phyloP scores from a whole-genome alignment of 2,888 invertebrate genomes.

The Luffia ferchaultella region DNA sequence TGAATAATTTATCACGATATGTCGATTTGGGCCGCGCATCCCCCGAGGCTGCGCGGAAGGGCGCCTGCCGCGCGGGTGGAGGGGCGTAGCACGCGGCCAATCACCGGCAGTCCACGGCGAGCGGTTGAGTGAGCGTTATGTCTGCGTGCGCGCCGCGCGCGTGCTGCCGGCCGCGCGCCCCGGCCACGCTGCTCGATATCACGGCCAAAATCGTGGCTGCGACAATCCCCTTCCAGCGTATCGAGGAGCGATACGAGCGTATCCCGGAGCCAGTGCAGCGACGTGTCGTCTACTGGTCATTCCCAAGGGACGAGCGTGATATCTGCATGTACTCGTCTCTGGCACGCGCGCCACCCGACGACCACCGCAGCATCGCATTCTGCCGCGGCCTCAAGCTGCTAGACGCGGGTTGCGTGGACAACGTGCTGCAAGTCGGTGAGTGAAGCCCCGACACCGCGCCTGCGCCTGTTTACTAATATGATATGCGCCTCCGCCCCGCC shows the following conservation, averaged over 20 bases:
- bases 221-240: constrained; percentile 85
- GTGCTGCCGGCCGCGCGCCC: constrained; percentile 66
- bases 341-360: constrained; percentile 67
- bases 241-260: constrained; percentile 86
- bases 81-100: constrained; percentile 8
- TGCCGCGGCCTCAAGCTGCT: constrained; percentile 86
- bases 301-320: constrained; percentile 86
- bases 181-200: constrained; percentile 82
- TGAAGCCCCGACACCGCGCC: constrained; percentile 43
- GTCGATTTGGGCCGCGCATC: constrained; percentile 57
- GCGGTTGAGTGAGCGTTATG: constrained; percentile 64
- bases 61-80: constrained; percentile 18
- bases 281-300: constrained; percentile 88
- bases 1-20: constrained; percentile 62
- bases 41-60: constrained; percentile 29
- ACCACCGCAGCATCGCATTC: constrained; percentile 84
- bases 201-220: constrained; percentile 85
- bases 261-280: constrained; percentile 90
- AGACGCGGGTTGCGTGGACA: constrained; percentile 83
- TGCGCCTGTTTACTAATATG: constrained; percentile 66
- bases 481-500: constrained; percentile 34
- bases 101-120: constrained; percentile 47
- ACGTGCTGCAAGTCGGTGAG: constrained; percentile 90
- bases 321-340: constrained; percentile 91
- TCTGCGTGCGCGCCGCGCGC: constrained; percentile 61